phyloP scores from a whole-genome alignment of 2,797 vertebrate genomes.

The Cossypha heuglini region DNA sequence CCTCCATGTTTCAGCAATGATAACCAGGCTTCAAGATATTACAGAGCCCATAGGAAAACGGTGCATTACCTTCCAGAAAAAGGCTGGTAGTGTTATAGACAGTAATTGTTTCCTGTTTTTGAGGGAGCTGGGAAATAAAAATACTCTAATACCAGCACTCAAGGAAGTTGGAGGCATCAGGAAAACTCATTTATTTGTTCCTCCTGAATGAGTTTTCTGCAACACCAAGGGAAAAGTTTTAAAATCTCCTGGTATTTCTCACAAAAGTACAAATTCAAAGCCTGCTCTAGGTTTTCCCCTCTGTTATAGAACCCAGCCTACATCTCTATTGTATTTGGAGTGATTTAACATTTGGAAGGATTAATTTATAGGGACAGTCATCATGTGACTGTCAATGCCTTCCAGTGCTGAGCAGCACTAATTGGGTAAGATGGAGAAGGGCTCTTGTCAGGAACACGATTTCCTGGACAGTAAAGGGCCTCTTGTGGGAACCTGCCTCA shows the following conservation, averaged over 20 bases:
- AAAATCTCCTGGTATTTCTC: neutral
- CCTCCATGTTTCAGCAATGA: neutral
- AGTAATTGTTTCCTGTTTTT: neutral
- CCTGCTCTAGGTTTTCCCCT: neutral
- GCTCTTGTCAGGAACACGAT: neutral
- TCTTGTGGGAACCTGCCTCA: neutral
- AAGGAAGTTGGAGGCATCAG: neutral
- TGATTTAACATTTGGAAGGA: neutral
- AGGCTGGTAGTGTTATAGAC: neutral
- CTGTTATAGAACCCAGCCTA: neutral
- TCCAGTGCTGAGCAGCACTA: neutral
- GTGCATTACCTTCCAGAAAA: neutral
- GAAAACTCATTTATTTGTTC: neutral
- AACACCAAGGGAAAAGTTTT: neutral
- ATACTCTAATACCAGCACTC: neutral
- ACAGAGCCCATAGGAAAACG: neutral
- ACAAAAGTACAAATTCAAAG: neutral
- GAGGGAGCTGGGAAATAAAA: neutral
- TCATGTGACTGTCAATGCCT: neutral
- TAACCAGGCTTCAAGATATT: neutral
- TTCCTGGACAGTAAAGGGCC: slow-evolving; percentile 41
- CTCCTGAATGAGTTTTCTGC: neutral
- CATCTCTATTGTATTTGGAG: neutral
- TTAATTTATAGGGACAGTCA: neutral
- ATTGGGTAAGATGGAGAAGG: slow-evolving; percentile 1